A percentile compares a stretch with the other conserved stretches of the same genome.
Evolutionary conservation across 2,888 invertebrate genomes (phyloP).

Genomic region (Patella depressa): DNA sequence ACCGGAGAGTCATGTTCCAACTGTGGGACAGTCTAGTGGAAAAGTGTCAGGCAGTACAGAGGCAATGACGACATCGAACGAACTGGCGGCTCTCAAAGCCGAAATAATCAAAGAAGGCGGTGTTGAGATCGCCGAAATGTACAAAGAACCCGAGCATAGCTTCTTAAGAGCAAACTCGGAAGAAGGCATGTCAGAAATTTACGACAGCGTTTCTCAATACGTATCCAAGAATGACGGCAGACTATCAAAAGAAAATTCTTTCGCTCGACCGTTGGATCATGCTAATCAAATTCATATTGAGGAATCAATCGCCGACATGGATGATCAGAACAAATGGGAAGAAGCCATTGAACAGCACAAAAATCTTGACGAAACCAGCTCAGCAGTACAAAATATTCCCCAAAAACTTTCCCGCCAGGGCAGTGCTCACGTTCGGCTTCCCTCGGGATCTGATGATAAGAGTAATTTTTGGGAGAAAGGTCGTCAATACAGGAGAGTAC

Average conservation of each 20-base stretch:
- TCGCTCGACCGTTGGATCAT: neutral
- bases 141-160: neutral
- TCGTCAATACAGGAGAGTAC: constrained; percentile 27
- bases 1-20: neutral
- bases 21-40: neutral
- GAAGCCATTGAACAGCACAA: neutral
- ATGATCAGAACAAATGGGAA: neutral
- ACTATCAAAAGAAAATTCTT: neutral
- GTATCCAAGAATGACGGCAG: neutral
- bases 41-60: neutral
- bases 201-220: neutral
- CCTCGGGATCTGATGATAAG: neutral
- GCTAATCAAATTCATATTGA: neutral
- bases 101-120: neutral
- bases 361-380: neutral
- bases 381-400: neutral
- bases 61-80: neutral
- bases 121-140: neutral
- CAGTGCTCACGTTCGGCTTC: neutral
- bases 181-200: neutral
- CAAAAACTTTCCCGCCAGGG: neutral
- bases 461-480: neutral
- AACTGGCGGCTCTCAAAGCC: neutral
- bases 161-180: neutral
- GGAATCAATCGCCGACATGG: neutral